phyloP scores from a whole-genome alignment of 2,888 invertebrate species.

The Scaptomyza reducta region DNA sequence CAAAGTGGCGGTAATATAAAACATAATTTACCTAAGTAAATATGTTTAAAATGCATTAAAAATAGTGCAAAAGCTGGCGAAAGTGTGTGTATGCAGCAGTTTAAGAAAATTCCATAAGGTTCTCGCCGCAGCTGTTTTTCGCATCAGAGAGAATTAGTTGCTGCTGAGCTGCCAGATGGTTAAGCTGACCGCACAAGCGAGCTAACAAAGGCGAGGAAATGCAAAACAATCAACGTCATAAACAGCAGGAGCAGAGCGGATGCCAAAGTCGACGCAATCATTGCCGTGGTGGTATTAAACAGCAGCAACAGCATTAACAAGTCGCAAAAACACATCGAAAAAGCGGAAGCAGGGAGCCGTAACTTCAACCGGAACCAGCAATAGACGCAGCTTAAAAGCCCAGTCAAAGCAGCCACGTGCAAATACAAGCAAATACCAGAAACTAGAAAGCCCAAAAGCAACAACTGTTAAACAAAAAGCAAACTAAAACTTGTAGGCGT shows the following conservation, averaged over 20 bases:
- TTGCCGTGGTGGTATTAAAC: slow-evolving; percentile 17
- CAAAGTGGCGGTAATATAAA: slow-evolving; percentile 32
- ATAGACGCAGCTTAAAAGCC: slow-evolving; percentile 14
- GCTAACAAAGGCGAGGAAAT: slow-evolving; percentile 61
- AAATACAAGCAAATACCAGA: slow-evolving; percentile 26
- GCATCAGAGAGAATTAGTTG: slow-evolving; percentile 15
- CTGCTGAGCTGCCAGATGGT: slow-evolving; percentile 18
- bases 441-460: neutral
- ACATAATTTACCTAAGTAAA: slow-evolving; percentile 62
- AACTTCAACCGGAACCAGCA: slow-evolving; percentile 26
- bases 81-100: neutral
- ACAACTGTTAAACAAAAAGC: slow-evolving; percentile 20
- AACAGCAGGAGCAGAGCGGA: slow-evolving; percentile 25
- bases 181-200: slow-evolving; percentile 23
- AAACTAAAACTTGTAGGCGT: slow-evolving; percentile 30
- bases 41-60: slow-evolving; percentile 60
- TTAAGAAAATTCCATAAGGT: slow-evolving; percentile 5
- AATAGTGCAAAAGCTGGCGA: slow-evolving; percentile 9
- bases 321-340: slow-evolving; percentile 1
- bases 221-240: slow-evolving; percentile 76
- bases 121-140: slow-evolving; percentile 24
- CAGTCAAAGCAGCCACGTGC: slow-evolving; percentile 32
- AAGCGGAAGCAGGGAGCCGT: slow-evolving; percentile 2
- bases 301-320: slow-evolving; percentile 21
- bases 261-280: slow-evolving; percentile 28